Evolutionary conservation across 2,113 vertebrate genomes (phyloP).

Genomic region (Desmodus rotundus): DNA sequence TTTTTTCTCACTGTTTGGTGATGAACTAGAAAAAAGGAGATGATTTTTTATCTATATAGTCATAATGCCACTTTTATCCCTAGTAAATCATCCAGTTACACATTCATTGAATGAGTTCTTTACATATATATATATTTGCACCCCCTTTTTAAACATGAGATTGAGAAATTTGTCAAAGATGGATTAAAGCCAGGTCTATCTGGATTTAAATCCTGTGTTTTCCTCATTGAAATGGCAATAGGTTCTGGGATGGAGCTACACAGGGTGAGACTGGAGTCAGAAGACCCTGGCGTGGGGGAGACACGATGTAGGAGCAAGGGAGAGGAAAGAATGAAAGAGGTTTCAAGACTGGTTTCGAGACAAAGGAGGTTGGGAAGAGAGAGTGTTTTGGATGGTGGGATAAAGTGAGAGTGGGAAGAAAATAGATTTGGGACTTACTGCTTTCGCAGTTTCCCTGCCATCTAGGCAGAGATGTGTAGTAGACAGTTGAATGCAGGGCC

Average conservation of each 20-base stretch:
- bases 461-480: neutral
- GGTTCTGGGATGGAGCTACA: neutral
- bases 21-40: constrained; percentile 7
- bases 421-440: neutral
- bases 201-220: neutral
- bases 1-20: neutral
- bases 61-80: neutral
- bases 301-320: neutral
- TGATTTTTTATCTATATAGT: neutral
- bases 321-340: neutral
- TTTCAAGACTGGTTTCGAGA: neutral
- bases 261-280: neutral
- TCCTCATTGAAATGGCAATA: neutral
- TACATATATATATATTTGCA: neutral
- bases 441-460: neutral
- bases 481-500: neutral
- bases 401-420: neutral
- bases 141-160: neutral
- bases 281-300: neutral
- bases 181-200: neutral
- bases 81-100: neutral
- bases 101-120: neutral
- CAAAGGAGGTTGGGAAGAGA: neutral
- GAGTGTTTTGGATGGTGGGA: neutral
- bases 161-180: neutral